A percentile compares a stretch with the other conserved stretches of the same genome.
Evolutionary conservation across 2,888 invertebrate genomes (phyloP).

Genomic region (Rhagophthalmus giganteus): DNA sequence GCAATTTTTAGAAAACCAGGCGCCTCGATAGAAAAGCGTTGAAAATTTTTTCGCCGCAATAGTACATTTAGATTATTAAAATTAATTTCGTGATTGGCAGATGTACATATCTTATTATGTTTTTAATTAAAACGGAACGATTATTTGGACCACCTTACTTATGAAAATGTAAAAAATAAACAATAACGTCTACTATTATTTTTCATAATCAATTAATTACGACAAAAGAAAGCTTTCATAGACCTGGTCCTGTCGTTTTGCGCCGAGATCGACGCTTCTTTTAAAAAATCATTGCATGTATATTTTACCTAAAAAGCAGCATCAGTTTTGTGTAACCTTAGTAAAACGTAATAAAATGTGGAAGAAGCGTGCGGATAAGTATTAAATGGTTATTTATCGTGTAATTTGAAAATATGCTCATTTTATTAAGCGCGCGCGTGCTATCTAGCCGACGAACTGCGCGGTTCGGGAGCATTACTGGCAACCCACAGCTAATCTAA

Average conservation of each 20-base stretch:
- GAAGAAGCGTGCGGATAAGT: constrained; percentile 25
- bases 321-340: constrained; percentile 17
- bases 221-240: neutral
- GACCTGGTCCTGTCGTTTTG: neutral
- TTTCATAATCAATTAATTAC: neutral
- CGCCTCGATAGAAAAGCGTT: too few relatives aligned
- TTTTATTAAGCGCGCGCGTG: constrained; percentile 32
- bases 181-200: neutral
- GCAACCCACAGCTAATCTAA: constrained; percentile 36
- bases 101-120: too few relatives aligned
- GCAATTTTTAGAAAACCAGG: too few relatives aligned
- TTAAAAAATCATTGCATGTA: constrained; percentile 11
- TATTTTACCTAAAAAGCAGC: constrained; percentile 15
- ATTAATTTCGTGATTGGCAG: too few relatives aligned
- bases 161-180: neutral
- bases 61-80: too few relatives aligned
- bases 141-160: neutral
- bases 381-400: constrained; percentile 33
- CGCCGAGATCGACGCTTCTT: neutral
- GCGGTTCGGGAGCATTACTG: constrained; percentile 27
- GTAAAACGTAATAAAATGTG: constrained; percentile 23
- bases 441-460: constrained; percentile 27
- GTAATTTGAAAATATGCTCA: constrained; percentile 33
- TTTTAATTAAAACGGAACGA: too few relatives aligned
- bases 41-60: too few relatives aligned